A percentile compares a stretch with the other conserved stretches of the same genome.
These are phyloP conservation scores for Agrypnus murinus DNA, from an alignment of 2,888 invertebrate genomes.

Conservation along the genomic window DNA sequence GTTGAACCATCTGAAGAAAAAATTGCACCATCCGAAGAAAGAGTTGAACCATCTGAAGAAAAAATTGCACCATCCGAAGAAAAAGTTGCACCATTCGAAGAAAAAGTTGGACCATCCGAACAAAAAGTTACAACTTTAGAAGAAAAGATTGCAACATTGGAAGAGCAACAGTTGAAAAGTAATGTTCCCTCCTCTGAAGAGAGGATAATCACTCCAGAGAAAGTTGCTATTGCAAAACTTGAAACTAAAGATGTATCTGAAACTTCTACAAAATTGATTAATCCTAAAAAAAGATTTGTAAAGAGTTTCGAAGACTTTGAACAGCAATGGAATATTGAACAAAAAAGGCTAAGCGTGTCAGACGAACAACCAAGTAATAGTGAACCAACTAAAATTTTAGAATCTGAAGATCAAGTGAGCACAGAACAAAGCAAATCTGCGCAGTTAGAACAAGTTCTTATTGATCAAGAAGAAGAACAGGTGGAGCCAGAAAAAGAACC, in stretches of 20 bases:
- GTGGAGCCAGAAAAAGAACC: conserved; percentile 15
- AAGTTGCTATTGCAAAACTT: not conserved
- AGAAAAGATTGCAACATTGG: too few species aligned
- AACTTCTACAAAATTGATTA: conserved; percentile 64
- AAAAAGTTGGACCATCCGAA: too few species aligned
- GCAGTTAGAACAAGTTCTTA: conserved; percentile 12
- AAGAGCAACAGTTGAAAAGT: too few species aligned
- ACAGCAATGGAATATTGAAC: conserved; percentile 52
- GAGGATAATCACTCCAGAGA: conserved; percentile 1
- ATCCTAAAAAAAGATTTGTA: conserved; percentile 69
- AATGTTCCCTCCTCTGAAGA: conserved; percentile 10
- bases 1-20: too few species aligned
- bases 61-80: too few species aligned
- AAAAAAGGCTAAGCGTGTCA: conserved; percentile 9
- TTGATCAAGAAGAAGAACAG: not conserved
- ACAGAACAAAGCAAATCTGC: conserved; percentile 36
- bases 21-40: too few species aligned
- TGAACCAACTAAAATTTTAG: conserved; percentile 4
- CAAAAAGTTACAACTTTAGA: too few species aligned
- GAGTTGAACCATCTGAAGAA: conserved; percentile 4
- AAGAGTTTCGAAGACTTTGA: conserved; percentile 70
- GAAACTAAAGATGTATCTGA: conserved; percentile 47
- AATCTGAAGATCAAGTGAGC: conserved; percentile 56
- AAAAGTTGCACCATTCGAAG: too few species aligned
- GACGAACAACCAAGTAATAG: conserved; percentile 4